These are phyloP conservation scores for Turritopsis rubra DNA, from an alignment of 30 jellyfish, hydroid and myxozoan genomes.

Conservation along the genomic window DNA sequence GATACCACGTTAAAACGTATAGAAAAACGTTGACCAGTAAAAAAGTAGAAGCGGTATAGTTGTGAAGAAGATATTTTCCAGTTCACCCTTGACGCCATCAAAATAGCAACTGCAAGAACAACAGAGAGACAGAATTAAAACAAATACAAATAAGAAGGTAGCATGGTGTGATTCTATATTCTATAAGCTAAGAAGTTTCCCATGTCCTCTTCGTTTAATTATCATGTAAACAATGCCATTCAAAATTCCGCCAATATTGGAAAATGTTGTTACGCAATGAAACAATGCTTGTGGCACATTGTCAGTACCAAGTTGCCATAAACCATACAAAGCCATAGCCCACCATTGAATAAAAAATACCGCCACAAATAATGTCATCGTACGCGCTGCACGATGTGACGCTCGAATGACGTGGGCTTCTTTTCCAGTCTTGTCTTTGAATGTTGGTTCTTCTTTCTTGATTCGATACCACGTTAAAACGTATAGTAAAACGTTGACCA, in stretches of 20 bases:
- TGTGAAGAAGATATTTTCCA: background rate
- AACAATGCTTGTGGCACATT: background rate
- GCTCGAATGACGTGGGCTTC: background rate
- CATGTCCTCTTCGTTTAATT: background rate
- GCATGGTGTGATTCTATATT: background rate
- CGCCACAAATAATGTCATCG: slow-evolving; percentile 15
- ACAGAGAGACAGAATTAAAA: background rate
- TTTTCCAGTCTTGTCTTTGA: background rate
- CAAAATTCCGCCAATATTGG: slow-evolving; percentile 8
- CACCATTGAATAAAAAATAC: too few relatives aligned
- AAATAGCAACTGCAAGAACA: slow-evolving; percentile 16
- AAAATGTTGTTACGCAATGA: background rate
- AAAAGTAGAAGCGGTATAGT: slow-evolving; percentile 1
- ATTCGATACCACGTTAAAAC: slow-evolving; percentile 1
- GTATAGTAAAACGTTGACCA: background rate
- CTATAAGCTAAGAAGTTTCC: background rate
- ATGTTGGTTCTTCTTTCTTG: background rate
- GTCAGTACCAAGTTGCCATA: background rate
- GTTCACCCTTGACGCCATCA: slow-evolving; percentile 23
- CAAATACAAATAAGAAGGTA: background rate
- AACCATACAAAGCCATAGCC: slow-evolving; percentile 13
- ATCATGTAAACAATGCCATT: slow-evolving; percentile 8
- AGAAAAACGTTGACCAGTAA: slow-evolving; percentile 1
- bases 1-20: slow-evolving; percentile 15
- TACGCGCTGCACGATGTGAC: slow-evolving; percentile 7